Conservation (phyloP, 2,888 invertebrate genomes). For the Erebia aethiops region DNA sequence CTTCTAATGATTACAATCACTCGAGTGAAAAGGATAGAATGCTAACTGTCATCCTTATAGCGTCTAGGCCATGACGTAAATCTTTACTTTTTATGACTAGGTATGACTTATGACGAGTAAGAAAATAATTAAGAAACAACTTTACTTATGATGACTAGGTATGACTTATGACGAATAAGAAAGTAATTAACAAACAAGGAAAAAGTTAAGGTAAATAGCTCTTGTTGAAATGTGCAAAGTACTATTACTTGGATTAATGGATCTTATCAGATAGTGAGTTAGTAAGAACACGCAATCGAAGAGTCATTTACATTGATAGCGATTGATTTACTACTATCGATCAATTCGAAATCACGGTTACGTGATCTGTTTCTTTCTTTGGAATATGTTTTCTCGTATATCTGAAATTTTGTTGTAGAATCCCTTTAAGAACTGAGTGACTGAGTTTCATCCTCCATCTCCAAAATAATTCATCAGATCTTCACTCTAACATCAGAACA, state of each 20-base stretch:
- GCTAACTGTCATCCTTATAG: no score
- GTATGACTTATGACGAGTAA: background rate
- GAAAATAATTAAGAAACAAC: background rate
- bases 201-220: background rate
- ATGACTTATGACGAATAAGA: background rate
- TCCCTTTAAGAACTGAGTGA: no score
- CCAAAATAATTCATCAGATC: no score
- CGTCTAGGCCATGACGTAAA: no score
- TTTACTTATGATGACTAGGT: no score
- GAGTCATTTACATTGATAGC: conserved; percentile 1
- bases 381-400: background rate
- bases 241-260: conserved; percentile 5
- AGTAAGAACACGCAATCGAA: background rate
- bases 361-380: background rate
- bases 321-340: background rate
- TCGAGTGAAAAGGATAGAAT: no score
- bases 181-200: background rate
- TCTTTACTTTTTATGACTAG: no score
- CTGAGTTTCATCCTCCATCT: no score
- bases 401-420: no score
- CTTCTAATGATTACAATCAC: no score
- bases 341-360: background rate
- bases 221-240: background rate
- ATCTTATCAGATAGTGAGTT: conserved; percentile 8
- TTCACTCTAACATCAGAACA: no score